phyloP scores from a whole-genome alignment of 2,113 vertebrate genomes.

The Brachyistius frenatus region DNA sequence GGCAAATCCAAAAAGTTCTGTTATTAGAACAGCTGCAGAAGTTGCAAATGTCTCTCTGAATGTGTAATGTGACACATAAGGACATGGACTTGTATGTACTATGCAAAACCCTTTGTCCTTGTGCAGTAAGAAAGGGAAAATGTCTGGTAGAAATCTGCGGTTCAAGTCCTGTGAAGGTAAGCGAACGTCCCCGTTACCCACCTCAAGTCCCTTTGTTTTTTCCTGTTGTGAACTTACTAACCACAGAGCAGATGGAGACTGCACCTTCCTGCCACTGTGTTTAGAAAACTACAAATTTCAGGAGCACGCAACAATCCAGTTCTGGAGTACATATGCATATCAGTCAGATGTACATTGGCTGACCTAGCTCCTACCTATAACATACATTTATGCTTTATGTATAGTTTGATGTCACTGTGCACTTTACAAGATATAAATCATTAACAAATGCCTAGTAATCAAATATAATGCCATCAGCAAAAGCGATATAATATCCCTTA shows the following conservation, averaged over 20 bases:
- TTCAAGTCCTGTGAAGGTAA: neutral
- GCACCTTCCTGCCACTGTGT: neutral
- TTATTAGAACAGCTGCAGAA: neutral
- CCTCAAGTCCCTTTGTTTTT: neutral
- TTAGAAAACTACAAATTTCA: neutral
- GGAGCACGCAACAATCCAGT: neutral
- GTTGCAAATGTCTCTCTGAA: neutral
- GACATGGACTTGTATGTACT: neutral
- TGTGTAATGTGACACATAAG: neutral
- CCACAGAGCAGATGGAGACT: constrained; percentile 5
- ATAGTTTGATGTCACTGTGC: neutral
- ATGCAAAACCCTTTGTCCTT: neutral
- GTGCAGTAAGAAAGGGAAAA: neutral
- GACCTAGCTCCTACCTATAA: neutral
- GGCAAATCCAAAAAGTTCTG: neutral
- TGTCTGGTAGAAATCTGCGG: neutral
- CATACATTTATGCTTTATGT: neutral
- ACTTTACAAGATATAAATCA: neutral
- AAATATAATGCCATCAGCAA: constrained; percentile 8
- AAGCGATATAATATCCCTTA: constrained; percentile 5
- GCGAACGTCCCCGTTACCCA: no score
- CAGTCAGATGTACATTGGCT: neutral
- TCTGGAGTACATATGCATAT: neutral
- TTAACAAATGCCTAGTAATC: constrained; percentile 9
- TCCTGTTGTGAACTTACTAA: neutral